Evolutionary conservation across 1,140 invertebrate species (phyloP).

Genomic region (Cyclina sinensis): DNA sequence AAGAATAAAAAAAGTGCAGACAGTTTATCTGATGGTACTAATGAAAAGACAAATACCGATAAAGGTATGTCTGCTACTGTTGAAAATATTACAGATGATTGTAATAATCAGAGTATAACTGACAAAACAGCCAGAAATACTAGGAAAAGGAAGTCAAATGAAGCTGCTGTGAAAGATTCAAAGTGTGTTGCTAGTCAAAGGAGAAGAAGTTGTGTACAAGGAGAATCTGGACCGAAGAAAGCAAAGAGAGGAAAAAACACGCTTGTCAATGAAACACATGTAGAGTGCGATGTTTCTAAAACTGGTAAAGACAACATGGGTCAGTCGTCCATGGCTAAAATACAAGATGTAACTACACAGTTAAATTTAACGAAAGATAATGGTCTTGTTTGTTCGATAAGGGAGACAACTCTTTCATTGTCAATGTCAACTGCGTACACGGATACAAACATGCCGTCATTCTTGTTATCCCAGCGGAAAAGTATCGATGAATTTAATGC

Average conservation of each 20-base stretch:
- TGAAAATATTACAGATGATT: neutral
- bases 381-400: conserved; percentile 41
- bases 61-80: neutral
- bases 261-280: conserved; percentile 59
- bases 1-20: neutral
- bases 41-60: neutral
- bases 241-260: conserved; percentile 6
- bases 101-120: neutral
- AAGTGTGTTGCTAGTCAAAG: conserved; percentile 4
- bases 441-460: conserved; percentile 66
- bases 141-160: conserved; percentile 33
- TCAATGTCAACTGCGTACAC: conserved; percentile 78
- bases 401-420: conserved; percentile 60
- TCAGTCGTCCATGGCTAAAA: neutral
- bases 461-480: conserved; percentile 60
- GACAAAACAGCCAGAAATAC: neutral
- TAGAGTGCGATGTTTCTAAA: neutral
- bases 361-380: conserved; percentile 60
- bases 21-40: neutral
- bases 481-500: conserved; percentile 80
- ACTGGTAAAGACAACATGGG: neutral
- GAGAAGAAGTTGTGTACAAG: neutral
- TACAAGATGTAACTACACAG: conserved; percentile 59
- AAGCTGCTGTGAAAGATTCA: neutral
- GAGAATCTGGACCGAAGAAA: neutral